A percentile compares a stretch with the other conserved stretches of the same genome.
Conservation (phyloP, 1,140 invertebrate genomes). For the Philotrypesis tridentata region DNA sequence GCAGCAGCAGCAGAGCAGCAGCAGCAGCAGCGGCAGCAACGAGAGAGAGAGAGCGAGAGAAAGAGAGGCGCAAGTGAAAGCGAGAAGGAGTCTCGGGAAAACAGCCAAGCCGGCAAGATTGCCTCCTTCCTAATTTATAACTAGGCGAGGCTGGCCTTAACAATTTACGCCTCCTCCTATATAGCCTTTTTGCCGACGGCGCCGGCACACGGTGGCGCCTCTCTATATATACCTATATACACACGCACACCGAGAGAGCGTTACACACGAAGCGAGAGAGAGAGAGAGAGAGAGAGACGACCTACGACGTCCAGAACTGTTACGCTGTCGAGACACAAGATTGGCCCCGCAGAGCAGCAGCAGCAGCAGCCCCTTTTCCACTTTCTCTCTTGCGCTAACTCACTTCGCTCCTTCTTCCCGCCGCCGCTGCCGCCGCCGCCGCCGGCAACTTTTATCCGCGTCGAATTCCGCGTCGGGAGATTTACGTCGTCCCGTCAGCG, state of each 20-base stretch:
- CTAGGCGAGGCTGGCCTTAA: slow-evolving; percentile 67
- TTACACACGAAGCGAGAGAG: no score
- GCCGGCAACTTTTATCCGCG: slow-evolving; percentile 50
- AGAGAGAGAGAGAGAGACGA: neutral
- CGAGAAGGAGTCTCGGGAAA: slow-evolving; percentile 44
- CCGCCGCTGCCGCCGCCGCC: no score
- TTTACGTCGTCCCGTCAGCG: slow-evolving; percentile 27
- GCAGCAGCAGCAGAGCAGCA: no score
- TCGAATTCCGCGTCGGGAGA: slow-evolving; percentile 33
- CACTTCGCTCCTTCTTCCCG: slow-evolving; percentile 4
- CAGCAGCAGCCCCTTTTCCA: slow-evolving; percentile 30
- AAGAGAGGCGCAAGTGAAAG: slow-evolving; percentile 38
- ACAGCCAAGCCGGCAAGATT: slow-evolving; percentile 63
- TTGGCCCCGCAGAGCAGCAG: no score
- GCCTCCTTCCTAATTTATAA: slow-evolving; percentile 70
- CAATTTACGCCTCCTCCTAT: slow-evolving; percentile 65
- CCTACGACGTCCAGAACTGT: slow-evolving; percentile 61
- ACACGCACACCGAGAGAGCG: no score
- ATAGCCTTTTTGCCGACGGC: slow-evolving; percentile 51
- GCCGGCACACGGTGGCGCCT: slow-evolving; percentile 41
- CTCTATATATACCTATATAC: no score
- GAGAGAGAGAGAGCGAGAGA: slow-evolving; percentile 27
- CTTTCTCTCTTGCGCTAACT: slow-evolving; percentile 44
- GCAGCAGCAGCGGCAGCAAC: no score
- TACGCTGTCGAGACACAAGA: slow-evolving; percentile 59